Conservation (phyloP, 2,888 invertebrate species). For the Hedychridium roseum region DNA sequence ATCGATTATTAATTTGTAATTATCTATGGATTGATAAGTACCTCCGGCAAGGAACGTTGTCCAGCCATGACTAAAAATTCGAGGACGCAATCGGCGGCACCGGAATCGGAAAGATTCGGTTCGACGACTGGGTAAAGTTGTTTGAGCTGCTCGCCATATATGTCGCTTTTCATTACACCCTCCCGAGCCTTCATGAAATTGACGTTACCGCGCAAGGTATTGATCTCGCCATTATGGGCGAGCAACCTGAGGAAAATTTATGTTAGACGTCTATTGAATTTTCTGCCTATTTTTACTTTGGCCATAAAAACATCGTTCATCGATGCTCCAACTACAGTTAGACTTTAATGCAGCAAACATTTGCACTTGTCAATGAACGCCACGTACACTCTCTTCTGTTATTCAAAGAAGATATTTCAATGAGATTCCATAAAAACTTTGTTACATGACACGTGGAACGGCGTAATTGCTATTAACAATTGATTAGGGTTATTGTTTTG, state of each 20-base stretch:
- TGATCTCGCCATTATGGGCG: conserved; percentile 99
- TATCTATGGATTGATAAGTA: conserved; percentile 38
- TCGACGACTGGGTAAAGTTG: conserved; percentile 97
- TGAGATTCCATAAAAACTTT: too few species aligned
- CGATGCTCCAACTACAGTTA: too few species aligned
- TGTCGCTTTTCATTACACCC: conserved; percentile 91
- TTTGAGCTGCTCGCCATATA: conserved; percentile 85
- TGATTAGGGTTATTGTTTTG: background rate
- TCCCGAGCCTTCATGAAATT: conserved; percentile 99
- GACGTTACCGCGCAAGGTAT: conserved; percentile 97
- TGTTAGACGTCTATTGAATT: background rate
- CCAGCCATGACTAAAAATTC: conserved; percentile 97
- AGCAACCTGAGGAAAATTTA: conserved; percentile 72
- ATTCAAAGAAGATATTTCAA: too few species aligned
- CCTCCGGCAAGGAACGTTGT: conserved; percentile 88
- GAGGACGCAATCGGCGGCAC: conserved; percentile 95
- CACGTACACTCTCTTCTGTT: too few species aligned
- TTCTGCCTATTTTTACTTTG: background rate
- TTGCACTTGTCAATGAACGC: too few species aligned
- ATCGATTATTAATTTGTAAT: too few species aligned
- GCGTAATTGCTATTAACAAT: background rate
- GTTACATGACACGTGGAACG: too few species aligned
- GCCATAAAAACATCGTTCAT: background rate
- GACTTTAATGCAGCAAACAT: too few species aligned
- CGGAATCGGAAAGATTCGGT: conserved; percentile 96